phyloP scores from a whole-genome alignment of 1,140 invertebrate species.

The Apocrypta bakeri region DNA sequence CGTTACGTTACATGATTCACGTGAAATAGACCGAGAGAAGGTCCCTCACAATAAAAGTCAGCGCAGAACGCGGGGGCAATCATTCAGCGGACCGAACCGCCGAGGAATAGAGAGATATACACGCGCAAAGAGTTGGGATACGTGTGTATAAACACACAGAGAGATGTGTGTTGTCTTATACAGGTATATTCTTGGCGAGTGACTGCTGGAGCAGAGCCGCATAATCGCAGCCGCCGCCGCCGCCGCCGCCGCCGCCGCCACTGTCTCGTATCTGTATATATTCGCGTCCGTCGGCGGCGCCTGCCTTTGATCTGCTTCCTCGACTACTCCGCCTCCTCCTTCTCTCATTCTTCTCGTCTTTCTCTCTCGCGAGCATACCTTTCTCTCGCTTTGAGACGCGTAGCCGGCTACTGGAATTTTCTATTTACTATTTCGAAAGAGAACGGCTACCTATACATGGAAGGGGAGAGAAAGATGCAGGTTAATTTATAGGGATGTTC shows the following conservation, averaged over 20 bases:
- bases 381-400: slow-evolving; percentile 35
- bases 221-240: not conserved
- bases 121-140: not conserved
- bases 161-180: not conserved
- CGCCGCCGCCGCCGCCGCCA: not conserved
- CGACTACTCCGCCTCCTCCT: not conserved
- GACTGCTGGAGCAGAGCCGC: slow-evolving; percentile 12
- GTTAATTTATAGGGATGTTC: slow-evolving; percentile 17
- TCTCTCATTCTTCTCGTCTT: not conserved
- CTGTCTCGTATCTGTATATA: not conserved
- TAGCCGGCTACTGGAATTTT: slow-evolving; percentile 67
- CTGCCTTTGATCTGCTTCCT: slow-evolving; percentile 37
- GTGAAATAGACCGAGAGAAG: slow-evolving; percentile 36
- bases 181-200: not conserved
- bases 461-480: slow-evolving; percentile 42
- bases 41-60: slow-evolving; percentile 45
- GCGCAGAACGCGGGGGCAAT: slow-evolving; percentile 11
- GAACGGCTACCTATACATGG: not conserved
- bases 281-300: slow-evolving; percentile 16
- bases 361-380: slow-evolving; percentile 54
- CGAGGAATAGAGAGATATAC: not conserved
- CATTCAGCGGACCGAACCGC: slow-evolving; percentile 4
- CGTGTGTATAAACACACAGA: not conserved
- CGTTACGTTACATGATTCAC: slow-evolving; percentile 46
- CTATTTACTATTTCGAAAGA: slow-evolving; percentile 65